Evolutionary conservation across 2,888 invertebrate genomes (phyloP).

Genomic region (Pterostichus madidus): DNA sequence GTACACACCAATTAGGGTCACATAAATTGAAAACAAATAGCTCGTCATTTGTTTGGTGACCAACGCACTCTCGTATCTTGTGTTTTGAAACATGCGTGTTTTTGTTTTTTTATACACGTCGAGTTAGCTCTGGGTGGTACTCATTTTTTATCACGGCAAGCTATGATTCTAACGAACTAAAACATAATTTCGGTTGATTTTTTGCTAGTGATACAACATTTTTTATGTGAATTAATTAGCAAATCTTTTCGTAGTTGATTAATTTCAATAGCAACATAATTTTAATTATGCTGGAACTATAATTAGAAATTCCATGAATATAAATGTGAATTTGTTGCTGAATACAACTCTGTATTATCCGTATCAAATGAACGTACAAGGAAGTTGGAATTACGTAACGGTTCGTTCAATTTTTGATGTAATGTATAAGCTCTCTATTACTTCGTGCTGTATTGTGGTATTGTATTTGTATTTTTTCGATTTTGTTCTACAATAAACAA

Average conservation of each 20-base stretch:
- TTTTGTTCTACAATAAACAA: slow-evolving; percentile 31
- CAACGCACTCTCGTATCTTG: slow-evolving; percentile 11
- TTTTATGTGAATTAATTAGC: neutral
- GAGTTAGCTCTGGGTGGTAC: neutral
- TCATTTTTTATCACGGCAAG: neutral
- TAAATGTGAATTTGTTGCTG: neutral
- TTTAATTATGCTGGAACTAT: slow-evolving; percentile 1
- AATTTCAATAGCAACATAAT: neutral
- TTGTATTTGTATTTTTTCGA: slow-evolving; percentile 26
- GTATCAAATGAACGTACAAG: slow-evolving; percentile 24
- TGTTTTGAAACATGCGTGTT: slow-evolving; percentile 4
- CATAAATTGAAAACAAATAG: slow-evolving; percentile 52
- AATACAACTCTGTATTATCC: neutral
- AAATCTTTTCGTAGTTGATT: slow-evolving; percentile 21
- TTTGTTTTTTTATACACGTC: slow-evolving; percentile 3
- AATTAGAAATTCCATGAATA: slow-evolving; percentile 46
- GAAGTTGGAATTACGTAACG: slow-evolving; percentile 24
- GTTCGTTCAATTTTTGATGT: slow-evolving; percentile 20
- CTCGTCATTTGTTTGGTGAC: slow-evolving; percentile 21
- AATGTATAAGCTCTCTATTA: slow-evolving; percentile 7
- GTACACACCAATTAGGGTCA: slow-evolving; percentile 48
- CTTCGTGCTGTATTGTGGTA: slow-evolving; percentile 28
- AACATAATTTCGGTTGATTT: neutral
- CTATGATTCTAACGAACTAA: neutral
- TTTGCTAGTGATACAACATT: neutral